Percentiles rank a stretch among this genome's conserved stretches.
These are phyloP conservation scores for Sarotherodon lohbergeri DNA, from an alignment of 2,113 vertebrate species.

Conservation along the genomic window DNA sequence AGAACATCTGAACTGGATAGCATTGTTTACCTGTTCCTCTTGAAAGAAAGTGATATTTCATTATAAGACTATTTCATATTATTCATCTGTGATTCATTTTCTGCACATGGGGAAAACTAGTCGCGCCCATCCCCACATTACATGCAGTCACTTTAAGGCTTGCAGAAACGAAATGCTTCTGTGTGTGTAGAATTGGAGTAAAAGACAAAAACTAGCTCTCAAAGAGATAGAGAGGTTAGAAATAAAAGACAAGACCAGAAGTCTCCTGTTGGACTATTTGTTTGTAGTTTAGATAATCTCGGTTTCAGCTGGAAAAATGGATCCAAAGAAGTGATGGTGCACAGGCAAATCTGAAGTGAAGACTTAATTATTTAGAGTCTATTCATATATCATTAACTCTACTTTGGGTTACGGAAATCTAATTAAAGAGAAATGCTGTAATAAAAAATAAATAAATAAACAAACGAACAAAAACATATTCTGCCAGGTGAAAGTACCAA, in stretches of 20 bases:
- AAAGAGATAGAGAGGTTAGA: not conserved
- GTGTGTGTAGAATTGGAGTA: not conserved
- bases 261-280: not conserved
- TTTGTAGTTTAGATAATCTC: not conserved
- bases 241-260: fast-evolving
- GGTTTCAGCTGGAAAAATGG: not conserved
- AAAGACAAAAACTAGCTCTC: not conserved
- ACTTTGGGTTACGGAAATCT: not conserved
- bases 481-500: not conserved
- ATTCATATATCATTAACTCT: not conserved
- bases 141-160: not conserved
- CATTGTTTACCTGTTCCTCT: not conserved
- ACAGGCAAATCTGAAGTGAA: not conserved
- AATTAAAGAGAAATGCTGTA: not conserved
- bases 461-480: not conserved
- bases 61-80: not conserved
- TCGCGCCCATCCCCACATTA: not conserved
- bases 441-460: not conserved
- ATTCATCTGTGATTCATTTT: not conserved
- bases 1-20: not conserved
- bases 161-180: not conserved
- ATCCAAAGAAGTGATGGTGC: not conserved
- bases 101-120: not conserved
- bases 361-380: not conserved
- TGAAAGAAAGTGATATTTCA: not conserved